These are phyloP conservation scores for Sebastes reedi DNA, from an alignment of 2,797 vertebrate genomes.

Conservation along the genomic window DNA sequence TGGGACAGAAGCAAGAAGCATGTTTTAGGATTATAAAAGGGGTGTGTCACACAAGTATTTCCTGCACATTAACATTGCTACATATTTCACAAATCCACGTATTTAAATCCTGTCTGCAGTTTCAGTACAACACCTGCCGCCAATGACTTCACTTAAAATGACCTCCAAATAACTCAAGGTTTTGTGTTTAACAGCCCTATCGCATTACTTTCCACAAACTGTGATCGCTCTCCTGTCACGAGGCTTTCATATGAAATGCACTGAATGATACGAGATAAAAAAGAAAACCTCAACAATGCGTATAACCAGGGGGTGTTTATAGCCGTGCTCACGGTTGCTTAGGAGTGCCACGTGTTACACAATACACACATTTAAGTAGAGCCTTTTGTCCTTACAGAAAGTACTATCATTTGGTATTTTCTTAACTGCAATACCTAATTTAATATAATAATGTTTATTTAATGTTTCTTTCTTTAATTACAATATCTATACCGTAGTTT, in stretches of 20 bases:
- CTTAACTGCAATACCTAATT: not conserved
- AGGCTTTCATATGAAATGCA: not conserved
- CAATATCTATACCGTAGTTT: not conserved
- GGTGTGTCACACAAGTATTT: not conserved
- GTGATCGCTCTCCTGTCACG: not conserved
- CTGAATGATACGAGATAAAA: not conserved
- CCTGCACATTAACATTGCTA: not conserved
- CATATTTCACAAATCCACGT: constrained; percentile 5
- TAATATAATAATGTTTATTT: not conserved
- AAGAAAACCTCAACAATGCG: not conserved
- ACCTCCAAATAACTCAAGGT: not conserved
- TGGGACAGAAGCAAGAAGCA: not conserved
- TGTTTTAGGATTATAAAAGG: not conserved
- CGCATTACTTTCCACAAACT: not conserved
- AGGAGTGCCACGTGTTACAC: not conserved
- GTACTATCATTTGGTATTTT: not conserved
- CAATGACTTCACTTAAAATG: not conserved
- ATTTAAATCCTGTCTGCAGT: not conserved
- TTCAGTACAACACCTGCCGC: not conserved
- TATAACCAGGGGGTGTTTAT: constrained; percentile 1
- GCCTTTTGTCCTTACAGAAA: not conserved
- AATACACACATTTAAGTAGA: not conserved
- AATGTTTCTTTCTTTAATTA: not conserved
- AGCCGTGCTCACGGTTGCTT: not conserved
- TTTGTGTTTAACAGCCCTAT: not conserved